Base-by-base conservation (phyloP, 1,140 invertebrate species). In the Formica selysi region DNA sequence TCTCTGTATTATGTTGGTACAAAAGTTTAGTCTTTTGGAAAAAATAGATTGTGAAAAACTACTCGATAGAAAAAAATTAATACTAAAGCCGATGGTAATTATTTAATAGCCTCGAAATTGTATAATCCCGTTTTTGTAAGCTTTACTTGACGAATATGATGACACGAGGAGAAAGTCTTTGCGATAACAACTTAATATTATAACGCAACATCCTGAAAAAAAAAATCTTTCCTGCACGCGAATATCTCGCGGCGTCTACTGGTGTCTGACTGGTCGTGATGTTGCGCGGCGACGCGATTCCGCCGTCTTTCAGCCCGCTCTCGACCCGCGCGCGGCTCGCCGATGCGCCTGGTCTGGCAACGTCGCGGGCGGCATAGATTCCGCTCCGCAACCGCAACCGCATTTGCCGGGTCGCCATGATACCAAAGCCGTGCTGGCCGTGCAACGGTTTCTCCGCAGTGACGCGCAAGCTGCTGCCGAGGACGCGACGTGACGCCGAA, bases 361-460 rank as follows among this genome's bases (percentile, higher is more conserved):
- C 86, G 78, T 87, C 81, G 90, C 87, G 70, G 86, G 76, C 89
- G 91, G 93, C 90, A 89, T 92, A 87, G 89, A 93, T 94, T 93
- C 93, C 93, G 93, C 92, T 92, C 92, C 92, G 92, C 91, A 93
- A 90, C 89, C 93, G 93, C 93, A 93, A 91, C 91, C 92, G 91
- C 88, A 91, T 81, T 81, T 85, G 89, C 88, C 87, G 92, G 67
- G 86, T 70, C 91, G 87, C 87, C 89, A 88, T 88, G 87, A 88
- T 89, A 85, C 84, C 88, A 85, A 84, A 83, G 71, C 85, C 73
- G 74, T 76, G 73, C 68, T 84, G 61, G 87, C 89, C 86, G 83
- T 90, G 79, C 91, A 93, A 92, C 92, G 91, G 93, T 93, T 93
- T 92, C 91, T 87, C 93, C 92, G 92, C 92, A 94, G 92, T 94